These are phyloP conservation scores for Gasterosteus nipponicus DNA, from an alignment of 2,113 vertebrate genomes.

Conservation along the genomic window DNA sequence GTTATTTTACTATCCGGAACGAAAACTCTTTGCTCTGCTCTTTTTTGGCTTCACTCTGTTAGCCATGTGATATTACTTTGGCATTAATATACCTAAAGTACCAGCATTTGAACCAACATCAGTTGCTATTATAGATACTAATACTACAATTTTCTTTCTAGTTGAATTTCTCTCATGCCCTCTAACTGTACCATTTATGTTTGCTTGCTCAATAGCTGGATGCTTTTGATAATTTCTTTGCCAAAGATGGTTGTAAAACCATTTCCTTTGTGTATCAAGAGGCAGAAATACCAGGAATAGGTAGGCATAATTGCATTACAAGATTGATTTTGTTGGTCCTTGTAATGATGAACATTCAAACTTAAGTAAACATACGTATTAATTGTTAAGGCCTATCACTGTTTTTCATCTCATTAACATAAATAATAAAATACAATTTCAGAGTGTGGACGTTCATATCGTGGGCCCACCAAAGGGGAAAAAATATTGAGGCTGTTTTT, in stretches of 20 bases:
- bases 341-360: background rate
- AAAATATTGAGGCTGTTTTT: conserved; percentile 81
- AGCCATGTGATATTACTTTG: background rate
- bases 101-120: background rate
- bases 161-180: background rate
- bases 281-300: conserved; percentile 79
- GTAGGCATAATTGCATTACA: conserved; percentile 58
- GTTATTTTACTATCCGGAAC: no score
- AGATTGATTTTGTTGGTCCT: background rate
- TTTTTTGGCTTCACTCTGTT: background rate
- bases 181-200: background rate
- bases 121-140: background rate
- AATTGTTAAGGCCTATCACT: background rate
- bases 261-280: conserved; percentile 87
- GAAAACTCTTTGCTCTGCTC: no score
- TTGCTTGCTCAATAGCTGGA: conserved; percentile 79
- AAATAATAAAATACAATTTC: conserved; percentile 24
- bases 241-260: conserved; percentile 79
- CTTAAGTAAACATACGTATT: background rate
- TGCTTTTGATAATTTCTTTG: conserved; percentile 82
- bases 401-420: conserved; percentile 9
- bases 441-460: conserved; percentile 84
- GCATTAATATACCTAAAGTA: no score
- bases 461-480: conserved; percentile 72
- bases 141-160: background rate